Percentiles rank a stretch among this genome's conserved stretches.
Conservation (phyloP, 2,113 vertebrate genomes). For the Blennius ocellaris region DNA sequence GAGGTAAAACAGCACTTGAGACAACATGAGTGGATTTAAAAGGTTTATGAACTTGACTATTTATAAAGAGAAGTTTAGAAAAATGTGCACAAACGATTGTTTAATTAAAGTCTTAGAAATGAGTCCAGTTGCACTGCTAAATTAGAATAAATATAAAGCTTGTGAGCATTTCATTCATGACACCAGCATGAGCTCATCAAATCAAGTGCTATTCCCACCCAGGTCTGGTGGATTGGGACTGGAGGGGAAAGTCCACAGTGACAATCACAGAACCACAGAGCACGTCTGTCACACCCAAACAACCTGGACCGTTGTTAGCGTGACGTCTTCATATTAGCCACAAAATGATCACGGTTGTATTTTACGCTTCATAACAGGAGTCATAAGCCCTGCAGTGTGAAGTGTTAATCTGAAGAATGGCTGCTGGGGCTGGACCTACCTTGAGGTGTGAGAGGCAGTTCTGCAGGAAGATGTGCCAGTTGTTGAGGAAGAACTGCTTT, state of each 20-base stretch:
- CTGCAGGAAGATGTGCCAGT: slow-evolving; percentile 99
- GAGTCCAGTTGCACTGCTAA: background rate
- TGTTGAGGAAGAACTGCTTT: slow-evolving; percentile 99
- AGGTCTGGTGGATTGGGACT: slow-evolving; percentile 60
- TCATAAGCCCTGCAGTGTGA: slow-evolving; percentile 44
- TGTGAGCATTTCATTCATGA: background rate
- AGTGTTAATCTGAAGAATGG: slow-evolving; percentile 14
- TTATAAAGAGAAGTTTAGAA: too few relatives aligned
- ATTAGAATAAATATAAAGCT: background rate
- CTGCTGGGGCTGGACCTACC: slow-evolving; percentile 81
- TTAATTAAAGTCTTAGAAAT: background rate
- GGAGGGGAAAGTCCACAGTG: slow-evolving; percentile 48
- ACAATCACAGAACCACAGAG: slow-evolving; percentile 62
- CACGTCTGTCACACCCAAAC: slow-evolving; percentile 49
- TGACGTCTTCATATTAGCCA: background rate
- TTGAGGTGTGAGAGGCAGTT: slow-evolving; percentile 99
- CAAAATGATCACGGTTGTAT: slow-evolving; percentile 16
- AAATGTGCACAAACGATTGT: background rate
- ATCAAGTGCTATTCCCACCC: slow-evolving; percentile 75
- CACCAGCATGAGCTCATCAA: slow-evolving; percentile 12
- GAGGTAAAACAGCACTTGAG: slow-evolving; percentile 74
- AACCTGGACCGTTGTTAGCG: slow-evolving; percentile 2
- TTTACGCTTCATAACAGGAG: slow-evolving; percentile 34
- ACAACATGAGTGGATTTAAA: background rate
- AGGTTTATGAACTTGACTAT: background rate